Evolutionary conservation across 2,113 vertebrate genomes (phyloP).

Genomic region (Colistium nudipinnis): DNA sequence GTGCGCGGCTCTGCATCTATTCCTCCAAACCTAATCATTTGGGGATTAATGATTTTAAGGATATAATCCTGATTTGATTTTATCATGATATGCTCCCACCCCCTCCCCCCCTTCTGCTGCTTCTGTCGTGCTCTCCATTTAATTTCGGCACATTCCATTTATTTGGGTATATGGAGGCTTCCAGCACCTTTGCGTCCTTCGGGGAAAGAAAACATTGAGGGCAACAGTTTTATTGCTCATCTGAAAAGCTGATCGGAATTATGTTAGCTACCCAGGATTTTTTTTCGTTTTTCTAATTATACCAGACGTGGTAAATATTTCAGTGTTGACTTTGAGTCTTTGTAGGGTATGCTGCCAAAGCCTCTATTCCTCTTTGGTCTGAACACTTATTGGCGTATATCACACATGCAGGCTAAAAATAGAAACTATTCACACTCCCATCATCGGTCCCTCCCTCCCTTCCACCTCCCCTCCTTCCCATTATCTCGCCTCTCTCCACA

Average conservation of each 20-base stretch:
- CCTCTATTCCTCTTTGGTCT: constrained; percentile 32
- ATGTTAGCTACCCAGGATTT: constrained; percentile 10
- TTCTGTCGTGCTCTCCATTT: constrained; percentile 47
- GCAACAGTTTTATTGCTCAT: constrained; percentile 39
- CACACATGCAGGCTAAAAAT: constrained; percentile 76
- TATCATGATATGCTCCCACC: constrained; percentile 44
- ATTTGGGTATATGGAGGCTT: constrained; percentile 37
- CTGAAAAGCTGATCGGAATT: constrained; percentile 46
- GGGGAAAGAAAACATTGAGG: constrained; percentile 30
- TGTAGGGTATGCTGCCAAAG: constrained; percentile 24
- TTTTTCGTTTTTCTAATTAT: constrained; percentile 20
- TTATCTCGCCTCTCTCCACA: constrained; percentile 61
- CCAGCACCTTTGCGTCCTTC: constrained; percentile 32
- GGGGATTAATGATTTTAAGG: constrained; percentile 64
- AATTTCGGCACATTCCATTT: constrained; percentile 59
- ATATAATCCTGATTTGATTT: constrained; percentile 75
- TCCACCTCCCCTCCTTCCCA: constrained; percentile 43
- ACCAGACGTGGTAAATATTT: neutral
- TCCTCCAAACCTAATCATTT: constrained; percentile 60
- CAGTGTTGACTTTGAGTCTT: neutral
- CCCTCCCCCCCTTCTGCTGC: constrained; percentile 26
- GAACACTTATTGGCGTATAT: constrained; percentile 75
- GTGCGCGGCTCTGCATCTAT: constrained; percentile 29
- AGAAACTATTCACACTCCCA: constrained; percentile 69
- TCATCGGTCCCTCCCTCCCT: constrained; percentile 59